phyloP scores from a whole-genome alignment of 1,140 invertebrate genomes.

The Eciton burchellii region DNA sequence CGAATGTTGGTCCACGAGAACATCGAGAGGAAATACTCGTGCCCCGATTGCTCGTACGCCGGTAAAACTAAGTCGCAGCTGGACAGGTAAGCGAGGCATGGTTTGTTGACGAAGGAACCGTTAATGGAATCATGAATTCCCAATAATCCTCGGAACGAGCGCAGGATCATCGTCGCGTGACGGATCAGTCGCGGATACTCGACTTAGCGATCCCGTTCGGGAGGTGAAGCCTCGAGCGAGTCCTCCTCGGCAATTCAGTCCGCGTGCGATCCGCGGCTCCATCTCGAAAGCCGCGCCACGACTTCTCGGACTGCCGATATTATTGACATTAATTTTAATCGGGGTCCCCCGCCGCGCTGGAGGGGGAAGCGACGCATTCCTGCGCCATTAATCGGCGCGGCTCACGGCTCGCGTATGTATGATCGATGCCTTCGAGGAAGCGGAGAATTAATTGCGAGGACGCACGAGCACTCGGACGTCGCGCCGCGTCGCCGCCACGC shows the following conservation, averaged over 20 bases:
- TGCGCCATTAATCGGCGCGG: slow-evolving; percentile 75
- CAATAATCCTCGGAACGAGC: no score
- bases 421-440: slow-evolving; percentile 82
- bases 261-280: slow-evolving; percentile 40
- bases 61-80: slow-evolving; percentile 88
- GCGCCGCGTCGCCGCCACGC: slow-evolving; percentile 49
- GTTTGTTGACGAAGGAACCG: no score
- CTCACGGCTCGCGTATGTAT: slow-evolving; percentile 73
- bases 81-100: slow-evolving; percentile 85
- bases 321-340: slow-evolving; percentile 80
- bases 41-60: slow-evolving; percentile 88
- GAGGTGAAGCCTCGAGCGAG: not conserved
- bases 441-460: slow-evolving; percentile 81
- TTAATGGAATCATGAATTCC: no score
- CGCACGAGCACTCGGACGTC: slow-evolving; percentile 57
- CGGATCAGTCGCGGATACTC: not conserved
- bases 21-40: slow-evolving; percentile 86
- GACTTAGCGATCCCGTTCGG: not conserved
- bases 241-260: slow-evolving; percentile 48
- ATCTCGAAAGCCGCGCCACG: slow-evolving; percentile 27
- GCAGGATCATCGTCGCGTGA: not conserved
- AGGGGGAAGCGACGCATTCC: slow-evolving; percentile 72
- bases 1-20: slow-evolving; percentile 81
- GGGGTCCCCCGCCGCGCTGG: slow-evolving; percentile 76
- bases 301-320: slow-evolving; percentile 53